Evolutionary conservation across 2,888 invertebrate species (phyloP).

Genomic region (Theodoxus fluviatilis): DNA sequence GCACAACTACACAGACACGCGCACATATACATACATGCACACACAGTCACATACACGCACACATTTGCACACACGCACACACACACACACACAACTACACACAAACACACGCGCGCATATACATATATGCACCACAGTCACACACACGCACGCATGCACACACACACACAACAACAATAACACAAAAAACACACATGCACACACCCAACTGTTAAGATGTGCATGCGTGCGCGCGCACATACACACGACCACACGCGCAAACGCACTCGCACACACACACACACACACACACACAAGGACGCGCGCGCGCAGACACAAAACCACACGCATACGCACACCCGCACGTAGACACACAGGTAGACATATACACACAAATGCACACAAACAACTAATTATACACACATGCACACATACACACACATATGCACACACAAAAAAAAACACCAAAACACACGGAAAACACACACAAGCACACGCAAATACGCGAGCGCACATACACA

Average conservation of each 20-base stretch:
- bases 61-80: slow-evolving; percentile 3
- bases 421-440: too few species aligned
- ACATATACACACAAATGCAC: too few species aligned
- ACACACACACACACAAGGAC: neutral
- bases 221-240: neutral
- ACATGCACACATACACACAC: too few species aligned
- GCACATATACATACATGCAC: slow-evolving; percentile 6
- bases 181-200: neutral
- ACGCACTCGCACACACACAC: slow-evolving; percentile 5
- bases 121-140: neutral
- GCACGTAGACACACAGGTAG: neutral
- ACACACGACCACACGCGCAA: neutral
- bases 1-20: neutral
- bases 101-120: slow-evolving; percentile 6
- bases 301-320: neutral
- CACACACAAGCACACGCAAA: slow-evolving; percentile 15
- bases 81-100: slow-evolving; percentile 8
- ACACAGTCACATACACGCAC: slow-evolving; percentile 1
- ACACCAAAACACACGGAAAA: neutral
- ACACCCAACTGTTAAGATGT: neutral
- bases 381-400: slow-evolving; percentile 7
- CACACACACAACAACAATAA: slow-evolving; percentile 8
- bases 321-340: neutral
- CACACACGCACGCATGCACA: slow-evolving; percentile 2
- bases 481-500: neutral